Evolutionary conservation across 2,797 vertebrate genomes (phyloP).

Genomic region (Sebastes flavidus): DNA sequence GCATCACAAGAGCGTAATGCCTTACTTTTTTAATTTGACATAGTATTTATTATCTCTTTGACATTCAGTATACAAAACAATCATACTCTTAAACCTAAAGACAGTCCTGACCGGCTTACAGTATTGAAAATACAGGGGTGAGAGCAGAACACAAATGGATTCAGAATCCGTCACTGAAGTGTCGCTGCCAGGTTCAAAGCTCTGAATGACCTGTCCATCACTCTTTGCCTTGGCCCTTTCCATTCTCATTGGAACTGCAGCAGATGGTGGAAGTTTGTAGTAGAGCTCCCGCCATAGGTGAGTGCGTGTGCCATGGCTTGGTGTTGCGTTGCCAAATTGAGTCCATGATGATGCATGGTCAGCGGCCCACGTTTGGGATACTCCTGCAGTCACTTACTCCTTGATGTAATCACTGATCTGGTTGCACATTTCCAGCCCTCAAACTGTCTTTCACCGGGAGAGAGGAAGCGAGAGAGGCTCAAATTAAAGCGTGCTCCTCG

Average conservation of each 20-base stretch:
- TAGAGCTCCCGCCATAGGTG: constrained; percentile 83
- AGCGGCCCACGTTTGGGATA: constrained; percentile 65
- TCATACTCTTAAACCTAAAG: neutral
- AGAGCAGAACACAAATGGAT: neutral
- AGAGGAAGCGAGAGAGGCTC: neutral
- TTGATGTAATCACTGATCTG: constrained; percentile 72
- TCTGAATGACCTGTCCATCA: constrained; percentile 80
- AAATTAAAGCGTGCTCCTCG: neutral
- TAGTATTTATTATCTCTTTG: neutral
- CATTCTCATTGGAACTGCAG: constrained; percentile 81
- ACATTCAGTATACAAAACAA: neutral
- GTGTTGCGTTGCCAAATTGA: constrained; percentile 71
- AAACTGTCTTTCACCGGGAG: constrained; percentile 2
- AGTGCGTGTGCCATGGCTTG: constrained; percentile 76
- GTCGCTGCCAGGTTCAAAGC: constrained; percentile 46
- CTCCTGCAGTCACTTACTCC: constrained; percentile 69
- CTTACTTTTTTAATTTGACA: neutral
- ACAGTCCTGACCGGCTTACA: neutral
- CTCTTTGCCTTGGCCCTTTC: constrained; percentile 80
- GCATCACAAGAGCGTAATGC: neutral
- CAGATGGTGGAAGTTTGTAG: constrained; percentile 88
- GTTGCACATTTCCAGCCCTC: constrained; percentile 27
- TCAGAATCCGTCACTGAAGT: constrained; percentile 10
- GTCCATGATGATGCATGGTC: constrained; percentile 74
- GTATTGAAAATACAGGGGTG: neutral